Evolutionary conservation across 2,888 invertebrate species (phyloP), one percentile per base, ranked within the genome.

Genomic region (Microplitis deprimator): DNA sequence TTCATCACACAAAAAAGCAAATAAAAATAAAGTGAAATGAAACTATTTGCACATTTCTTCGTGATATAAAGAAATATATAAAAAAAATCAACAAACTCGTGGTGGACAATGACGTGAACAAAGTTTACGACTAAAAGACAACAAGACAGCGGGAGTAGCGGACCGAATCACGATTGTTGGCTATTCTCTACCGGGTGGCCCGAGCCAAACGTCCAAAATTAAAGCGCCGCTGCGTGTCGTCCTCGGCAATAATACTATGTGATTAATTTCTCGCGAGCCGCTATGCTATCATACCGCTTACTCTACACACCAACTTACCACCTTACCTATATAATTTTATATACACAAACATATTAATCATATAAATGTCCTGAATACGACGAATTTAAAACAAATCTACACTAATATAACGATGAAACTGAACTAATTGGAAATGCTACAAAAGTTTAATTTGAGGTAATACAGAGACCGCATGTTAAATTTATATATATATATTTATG

Each of bases 261-360:
- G 83, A 86, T 85, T 85, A 85, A 85, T 85, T 84, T 81, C 82
- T 80, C 83, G 76, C 82, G 79, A 78, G 78, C 73, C 79, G 83
- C 79, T 79, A 39, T 61, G 76, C 69, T 61, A 62, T 70, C 73
- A 39, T 59, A 69, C 68, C 62, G 20, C 64, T 69, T 68, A 73
- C 68, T 64, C 70, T 6, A 50, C 39, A 20, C 50, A 50, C 50
- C 13, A 50, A 5, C 13, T 50, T 50, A 13, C 50, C 71, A 41
- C 70, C 68, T 62, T 70, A 38, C 29, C 50, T 40, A 72, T 17
- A 39, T 61, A 41, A 60, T 61, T 61, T 61, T 72, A 50, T 50
- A 50, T 50, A 8, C 50, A 38, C 59, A 10, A 6, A 20, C 59
- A 40, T 50, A 17, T 41, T 10, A 29, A 65, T 68, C 50, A 60